Evolutionary conservation across 2,888 invertebrate genomes (phyloP).

Genomic region (Hetaerina titia): DNA sequence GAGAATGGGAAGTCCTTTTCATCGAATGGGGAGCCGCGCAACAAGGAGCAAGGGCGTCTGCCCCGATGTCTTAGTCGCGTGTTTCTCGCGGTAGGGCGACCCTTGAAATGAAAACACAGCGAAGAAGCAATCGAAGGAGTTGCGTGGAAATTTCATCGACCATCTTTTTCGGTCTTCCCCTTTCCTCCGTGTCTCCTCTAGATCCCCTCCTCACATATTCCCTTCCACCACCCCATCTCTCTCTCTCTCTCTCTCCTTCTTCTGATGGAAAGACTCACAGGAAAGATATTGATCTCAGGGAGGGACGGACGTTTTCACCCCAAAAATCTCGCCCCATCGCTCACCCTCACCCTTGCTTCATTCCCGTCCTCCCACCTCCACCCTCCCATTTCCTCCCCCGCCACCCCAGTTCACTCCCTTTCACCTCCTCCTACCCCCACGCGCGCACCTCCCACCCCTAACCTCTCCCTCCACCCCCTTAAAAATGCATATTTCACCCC

Average conservation of each 20-base stretch:
- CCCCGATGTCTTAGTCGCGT: neutral
- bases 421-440: neutral
- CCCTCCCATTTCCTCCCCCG: neutral
- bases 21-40: neutral
- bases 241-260: neutral
- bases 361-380: neutral
- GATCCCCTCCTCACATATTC: neutral
- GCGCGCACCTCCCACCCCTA: neutral
- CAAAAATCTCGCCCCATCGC: slow-evolving; percentile 54
- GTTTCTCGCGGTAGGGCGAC: neutral
- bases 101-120: neutral
- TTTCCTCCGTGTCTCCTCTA: neutral
- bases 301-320: slow-evolving; percentile 54
- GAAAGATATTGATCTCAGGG: slow-evolving; percentile 54
- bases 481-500: slow-evolving; percentile 59
- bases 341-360: neutral
- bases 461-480: neutral
- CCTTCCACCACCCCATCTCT: neutral
- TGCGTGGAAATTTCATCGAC: slow-evolving; percentile 42
- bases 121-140: slow-evolving; percentile 14
- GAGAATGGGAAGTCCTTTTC: neutral
- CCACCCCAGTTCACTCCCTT: neutral
- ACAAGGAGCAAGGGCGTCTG: neutral
- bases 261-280: slow-evolving; percentile 22
- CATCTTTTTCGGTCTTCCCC: neutral